Evolutionary conservation across 2,797 vertebrate species (phyloP).

Genomic region (Microtus agrestis): DNA sequence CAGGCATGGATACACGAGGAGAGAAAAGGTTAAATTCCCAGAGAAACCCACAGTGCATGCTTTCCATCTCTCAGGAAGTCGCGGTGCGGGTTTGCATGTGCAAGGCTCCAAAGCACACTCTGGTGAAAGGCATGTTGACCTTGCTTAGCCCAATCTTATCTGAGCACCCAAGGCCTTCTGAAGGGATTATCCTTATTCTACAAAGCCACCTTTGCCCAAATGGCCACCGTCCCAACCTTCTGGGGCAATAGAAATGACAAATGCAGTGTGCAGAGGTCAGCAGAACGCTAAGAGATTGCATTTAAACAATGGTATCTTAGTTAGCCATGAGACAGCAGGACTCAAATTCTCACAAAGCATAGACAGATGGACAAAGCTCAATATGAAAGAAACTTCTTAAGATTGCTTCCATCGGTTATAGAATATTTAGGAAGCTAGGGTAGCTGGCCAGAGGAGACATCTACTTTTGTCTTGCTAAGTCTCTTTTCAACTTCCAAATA

Average conservation of each 20-base stretch:
- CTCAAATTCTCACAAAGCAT: constrained; percentile 5
- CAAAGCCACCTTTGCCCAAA: background rate
- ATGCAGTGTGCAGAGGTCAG: background rate
- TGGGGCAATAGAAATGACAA: background rate
- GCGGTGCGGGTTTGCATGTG: background rate
- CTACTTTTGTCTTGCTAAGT: background rate
- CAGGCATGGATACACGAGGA: background rate
- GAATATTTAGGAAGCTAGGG: background rate
- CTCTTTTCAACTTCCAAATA: background rate
- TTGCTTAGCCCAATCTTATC: background rate
- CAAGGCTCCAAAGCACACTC: background rate
- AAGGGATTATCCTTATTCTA: background rate
- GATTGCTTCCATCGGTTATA: background rate
- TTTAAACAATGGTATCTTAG: background rate
- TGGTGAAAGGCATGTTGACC: background rate
- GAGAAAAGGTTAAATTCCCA: background rate
- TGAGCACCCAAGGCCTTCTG: background rate
- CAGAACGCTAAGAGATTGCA: background rate
- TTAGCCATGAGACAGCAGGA: background rate
- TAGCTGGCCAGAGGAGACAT: background rate
- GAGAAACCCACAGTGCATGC: background rate
- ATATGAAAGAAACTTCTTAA: background rate
- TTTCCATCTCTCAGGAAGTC: background rate
- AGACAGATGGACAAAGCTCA: background rate
- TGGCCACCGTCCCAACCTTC: background rate